Base-by-base conservation (phyloP, 2,113 vertebrate species). In the Casuarius casuarius region DNA sequence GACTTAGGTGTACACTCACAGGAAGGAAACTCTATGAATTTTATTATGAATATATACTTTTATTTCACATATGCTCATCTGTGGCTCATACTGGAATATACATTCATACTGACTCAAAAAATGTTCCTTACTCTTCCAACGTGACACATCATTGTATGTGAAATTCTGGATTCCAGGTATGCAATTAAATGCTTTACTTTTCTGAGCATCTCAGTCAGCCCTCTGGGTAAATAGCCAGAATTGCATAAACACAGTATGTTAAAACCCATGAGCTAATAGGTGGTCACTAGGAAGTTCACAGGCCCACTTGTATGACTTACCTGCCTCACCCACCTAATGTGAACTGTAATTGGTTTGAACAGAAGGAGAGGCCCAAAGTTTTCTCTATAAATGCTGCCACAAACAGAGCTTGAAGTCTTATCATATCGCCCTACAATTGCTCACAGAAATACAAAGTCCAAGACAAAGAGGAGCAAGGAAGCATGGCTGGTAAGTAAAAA, bases 261-360 rank as follows among this genome's bases (percentile, higher is more conserved):
- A 95, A 96, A 96, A 33, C 78, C 78, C 85, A 82, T 96, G 96
- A 97, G 94, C 54, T 97, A 97, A 96, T 96, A 93, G 66, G 93
- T 77, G 94, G 95, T 97, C 96, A 96, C 96, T 97, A 92, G 93
- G 96, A 96, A 97, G 93, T 96, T 91, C 94, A 96, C 95, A 93
- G 95, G 95, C 91, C 96, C 96, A 97, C 84, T 97, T 92, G 90
- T 94, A 97, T 97, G 96, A 97, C 94, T 97, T 96, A 96, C 67
- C 82, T 90, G 96, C 92, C 96, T 97, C 95, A 90, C 96, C 96
- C 93, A 96, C 94, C 94, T 91, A 85, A 94, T 95, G 94, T 95
- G 94, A 90, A 95, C 96, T 96, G 85, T 92, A 96, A 97, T 97
- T 97, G 92, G 95, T 91, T 82, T 92, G 94, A 83, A 76, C 75